Evolutionary conservation across 2,888 invertebrate genomes (phyloP).

Genomic region (Buathra laborator): DNA sequence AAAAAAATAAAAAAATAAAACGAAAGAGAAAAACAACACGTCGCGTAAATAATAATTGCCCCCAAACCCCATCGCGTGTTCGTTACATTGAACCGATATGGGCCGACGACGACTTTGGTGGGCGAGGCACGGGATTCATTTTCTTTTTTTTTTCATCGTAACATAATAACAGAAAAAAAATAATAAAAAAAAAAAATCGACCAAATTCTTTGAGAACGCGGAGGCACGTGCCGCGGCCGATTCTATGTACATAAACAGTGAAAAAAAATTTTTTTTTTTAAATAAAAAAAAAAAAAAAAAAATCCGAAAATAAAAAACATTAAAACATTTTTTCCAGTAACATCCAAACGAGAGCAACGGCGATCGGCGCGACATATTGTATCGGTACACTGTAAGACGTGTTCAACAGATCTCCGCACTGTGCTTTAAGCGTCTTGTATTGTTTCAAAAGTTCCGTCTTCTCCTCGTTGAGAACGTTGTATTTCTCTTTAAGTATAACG

Average conservation of each 20-base stretch:
- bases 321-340: constrained; percentile 85
- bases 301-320: constrained; percentile 66
- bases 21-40: neutral
- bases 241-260: constrained; percentile 41
- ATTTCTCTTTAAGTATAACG: constrained; percentile 90
- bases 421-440: constrained; percentile 87
- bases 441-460: constrained; percentile 88
- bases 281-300: constrained; percentile 67
- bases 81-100: neutral
- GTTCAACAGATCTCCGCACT: constrained; percentile 87
- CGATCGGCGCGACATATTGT: constrained; percentile 87
- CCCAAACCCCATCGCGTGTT: neutral
- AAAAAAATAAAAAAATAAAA: constrained; percentile 41
- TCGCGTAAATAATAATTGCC: constrained; percentile 16
- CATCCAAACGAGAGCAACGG: constrained; percentile 88
- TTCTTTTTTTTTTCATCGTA: constrained; percentile 29
- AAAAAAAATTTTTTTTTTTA: too few relatives aligned
- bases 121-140: constrained; percentile 51
- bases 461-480: constrained; percentile 89
- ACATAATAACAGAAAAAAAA: neutral
- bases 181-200: constrained; percentile 12
- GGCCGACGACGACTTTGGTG: constrained; percentile 4
- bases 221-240: neutral
- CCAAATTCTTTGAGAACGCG: constrained; percentile 22
- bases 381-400: constrained; percentile 88